phyloP scores from a whole-genome alignment of 2,888 invertebrate species.

The Orchesellides sinensis region DNA sequence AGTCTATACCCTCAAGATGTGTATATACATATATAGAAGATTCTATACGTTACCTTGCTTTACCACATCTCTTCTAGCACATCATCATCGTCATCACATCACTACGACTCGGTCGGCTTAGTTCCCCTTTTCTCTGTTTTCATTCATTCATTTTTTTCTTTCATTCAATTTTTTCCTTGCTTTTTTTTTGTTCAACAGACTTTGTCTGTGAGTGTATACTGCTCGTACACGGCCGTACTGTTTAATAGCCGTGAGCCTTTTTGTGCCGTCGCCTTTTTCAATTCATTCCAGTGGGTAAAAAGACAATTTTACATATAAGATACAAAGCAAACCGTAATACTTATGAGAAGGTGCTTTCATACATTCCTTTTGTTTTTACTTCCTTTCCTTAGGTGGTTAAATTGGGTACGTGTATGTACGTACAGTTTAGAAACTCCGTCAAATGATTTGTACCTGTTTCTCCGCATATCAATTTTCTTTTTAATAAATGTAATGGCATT shows the following conservation, averaged over 20 bases:
- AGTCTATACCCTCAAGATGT: background rate
- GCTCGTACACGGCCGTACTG: background rate
- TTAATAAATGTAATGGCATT: too few relatives aligned
- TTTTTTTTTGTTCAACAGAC: background rate
- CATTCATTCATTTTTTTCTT: conserved; percentile 32
- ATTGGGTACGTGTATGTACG: too few relatives aligned
- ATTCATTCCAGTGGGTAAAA: background rate
- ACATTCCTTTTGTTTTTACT: background rate
- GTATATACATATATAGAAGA: conserved; percentile 1
- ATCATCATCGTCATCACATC: conserved; percentile 3
- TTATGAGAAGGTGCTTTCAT: background rate
- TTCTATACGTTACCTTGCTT: background rate
- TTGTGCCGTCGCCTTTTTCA: background rate
- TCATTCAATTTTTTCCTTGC: conserved; percentile 20
- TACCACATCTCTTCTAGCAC: conserved; percentile 6
- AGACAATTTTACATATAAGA: background rate
- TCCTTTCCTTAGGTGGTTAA: background rate
- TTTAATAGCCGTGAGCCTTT: background rate
- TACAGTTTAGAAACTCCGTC: too few relatives aligned
- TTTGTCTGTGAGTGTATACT: background rate
- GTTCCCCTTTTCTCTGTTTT: conserved; percentile 4
- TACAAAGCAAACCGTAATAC: too few relatives aligned
- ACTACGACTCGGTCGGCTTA: background rate
- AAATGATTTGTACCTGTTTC: too few relatives aligned
- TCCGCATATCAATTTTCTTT: too few relatives aligned